A percentile compares a stretch with the other conserved stretches of the same genome.
phyloP scores from a whole-genome alignment of 2,113 vertebrate species.

The Muntiacus muntjak region DNA sequence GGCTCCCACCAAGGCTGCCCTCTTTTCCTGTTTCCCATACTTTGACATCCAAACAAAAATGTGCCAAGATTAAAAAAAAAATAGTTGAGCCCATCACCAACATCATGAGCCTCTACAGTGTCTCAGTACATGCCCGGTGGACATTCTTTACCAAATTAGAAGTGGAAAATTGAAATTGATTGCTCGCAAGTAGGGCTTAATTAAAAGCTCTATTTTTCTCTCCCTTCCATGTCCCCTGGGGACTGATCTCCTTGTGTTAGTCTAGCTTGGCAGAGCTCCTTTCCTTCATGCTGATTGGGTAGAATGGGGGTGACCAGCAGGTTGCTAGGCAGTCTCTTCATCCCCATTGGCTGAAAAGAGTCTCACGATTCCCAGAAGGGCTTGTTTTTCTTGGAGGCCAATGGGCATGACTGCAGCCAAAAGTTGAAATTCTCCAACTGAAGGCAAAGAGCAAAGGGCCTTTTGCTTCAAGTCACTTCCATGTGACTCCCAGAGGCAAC shows the following conservation, averaged over 20 bases:
- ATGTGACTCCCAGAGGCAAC: background rate
- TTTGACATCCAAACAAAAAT: background rate
- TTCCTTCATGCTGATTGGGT: background rate
- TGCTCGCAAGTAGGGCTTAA: background rate
- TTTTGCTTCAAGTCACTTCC: background rate
- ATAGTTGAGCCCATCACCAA: background rate
- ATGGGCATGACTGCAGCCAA: background rate
- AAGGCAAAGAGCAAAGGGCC: background rate
- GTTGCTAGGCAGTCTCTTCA: background rate
- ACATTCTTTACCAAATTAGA: background rate
- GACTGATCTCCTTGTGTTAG: too few relatives aligned
- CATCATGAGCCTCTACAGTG: background rate
- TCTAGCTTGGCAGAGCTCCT: background rate
- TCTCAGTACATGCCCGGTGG: background rate
- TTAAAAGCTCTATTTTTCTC: background rate
- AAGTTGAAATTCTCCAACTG: background rate
- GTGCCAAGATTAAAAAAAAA: background rate
- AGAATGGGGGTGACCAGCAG: accelerated
- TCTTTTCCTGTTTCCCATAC: background rate
- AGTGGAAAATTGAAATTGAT: background rate
- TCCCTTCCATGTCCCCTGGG: background rate
- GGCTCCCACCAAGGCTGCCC: background rate
- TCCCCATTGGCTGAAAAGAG: background rate
- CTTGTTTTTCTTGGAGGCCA: background rate
- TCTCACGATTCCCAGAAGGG: background rate